Base-by-base conservation (phyloP, 2,797 vertebrate genomes). In the Chaenodraco wilsoni region DNA sequence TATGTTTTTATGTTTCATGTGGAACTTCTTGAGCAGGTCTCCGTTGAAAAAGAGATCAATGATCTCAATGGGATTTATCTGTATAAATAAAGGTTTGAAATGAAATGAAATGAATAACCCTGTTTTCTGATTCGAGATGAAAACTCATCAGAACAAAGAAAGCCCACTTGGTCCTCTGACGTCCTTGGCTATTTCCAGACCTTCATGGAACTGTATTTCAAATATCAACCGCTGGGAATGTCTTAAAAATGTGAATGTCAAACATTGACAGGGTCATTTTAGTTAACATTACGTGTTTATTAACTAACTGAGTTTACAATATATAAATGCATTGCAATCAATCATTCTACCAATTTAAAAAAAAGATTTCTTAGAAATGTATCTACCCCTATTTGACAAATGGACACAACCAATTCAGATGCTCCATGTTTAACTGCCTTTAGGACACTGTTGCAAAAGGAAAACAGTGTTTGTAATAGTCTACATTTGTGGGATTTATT, bases 71-170 rank as follows among this genome's bases (percentile, higher is more conserved):
- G 2, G 21, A 21, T 21, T 21, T 21, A 21, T 21, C 21, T 21
- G 21, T 21, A 21, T 21, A 21, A 21, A 21, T 21, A 21, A 21
- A 21, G 21, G 21, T 21, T 21, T 21, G 21, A 21, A 21, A 21
- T 21, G 21, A 21, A 21, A 21, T 21, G 21, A 21, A 21, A 21
- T 21, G 21, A 21, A 21, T 21, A 11, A 54, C n/a, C 14, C 5
- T 3, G 27, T 74, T 56, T 6, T 48, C 49, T 49, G 27, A 19
- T 60, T 67, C 55, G 19, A 67, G 31, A 55, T 19, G 12, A 66
- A 6, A 16, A 62, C 3, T 16, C 4, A 5, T 44, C 13, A 43
- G 33, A 50, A 51, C 17, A 68, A 44, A 44, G 7, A 8, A 27
- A 40, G 27, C n/a, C 5, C 51, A 23, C 44, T 60, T 44, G 13